Conservation (phyloP, 2,113 vertebrate genomes). For the Phrynocephalus versicolor region DNA sequence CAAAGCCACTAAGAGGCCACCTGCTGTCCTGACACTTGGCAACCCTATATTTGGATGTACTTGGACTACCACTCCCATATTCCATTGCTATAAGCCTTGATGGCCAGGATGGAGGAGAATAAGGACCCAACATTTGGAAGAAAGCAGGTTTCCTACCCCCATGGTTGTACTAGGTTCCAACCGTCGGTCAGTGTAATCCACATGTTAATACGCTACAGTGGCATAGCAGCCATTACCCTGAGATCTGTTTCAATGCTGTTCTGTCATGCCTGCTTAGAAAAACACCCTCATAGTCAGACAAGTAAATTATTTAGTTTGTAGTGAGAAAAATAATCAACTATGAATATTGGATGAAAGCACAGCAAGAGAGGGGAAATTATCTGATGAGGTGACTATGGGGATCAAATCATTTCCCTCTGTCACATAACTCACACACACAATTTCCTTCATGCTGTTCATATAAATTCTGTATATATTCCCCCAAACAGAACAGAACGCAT, state of each 20-base stretch:
- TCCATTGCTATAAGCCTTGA: not conserved
- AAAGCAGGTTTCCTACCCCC: not conserved
- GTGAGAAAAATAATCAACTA: not conserved
- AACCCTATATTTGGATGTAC: no score
- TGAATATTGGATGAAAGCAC: not conserved
- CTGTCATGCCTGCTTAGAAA: not conserved
- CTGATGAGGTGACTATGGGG: no score
- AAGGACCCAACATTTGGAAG: not conserved
- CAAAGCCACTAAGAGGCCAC: no score
- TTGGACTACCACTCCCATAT: not conserved
- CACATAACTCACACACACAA: not conserved
- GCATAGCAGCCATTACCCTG: not conserved
- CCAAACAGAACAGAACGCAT: not conserved
- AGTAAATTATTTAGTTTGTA: not conserved
- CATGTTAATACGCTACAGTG: not conserved
- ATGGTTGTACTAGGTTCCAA: not conserved
- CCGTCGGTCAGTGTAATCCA: not conserved
- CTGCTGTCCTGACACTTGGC: no score
- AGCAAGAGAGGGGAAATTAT: slow-evolving; percentile 19
- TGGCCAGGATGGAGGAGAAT: not conserved
- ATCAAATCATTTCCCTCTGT: not conserved
- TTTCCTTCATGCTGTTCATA: not conserved
- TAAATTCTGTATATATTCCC: slow-evolving; percentile 20
- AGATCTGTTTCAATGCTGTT: not conserved
- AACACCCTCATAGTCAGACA: not conserved